These are phyloP conservation scores for Coracopsis vasa DNA, from an alignment of 2,113 vertebrate genomes.

Conservation along the genomic window DNA sequence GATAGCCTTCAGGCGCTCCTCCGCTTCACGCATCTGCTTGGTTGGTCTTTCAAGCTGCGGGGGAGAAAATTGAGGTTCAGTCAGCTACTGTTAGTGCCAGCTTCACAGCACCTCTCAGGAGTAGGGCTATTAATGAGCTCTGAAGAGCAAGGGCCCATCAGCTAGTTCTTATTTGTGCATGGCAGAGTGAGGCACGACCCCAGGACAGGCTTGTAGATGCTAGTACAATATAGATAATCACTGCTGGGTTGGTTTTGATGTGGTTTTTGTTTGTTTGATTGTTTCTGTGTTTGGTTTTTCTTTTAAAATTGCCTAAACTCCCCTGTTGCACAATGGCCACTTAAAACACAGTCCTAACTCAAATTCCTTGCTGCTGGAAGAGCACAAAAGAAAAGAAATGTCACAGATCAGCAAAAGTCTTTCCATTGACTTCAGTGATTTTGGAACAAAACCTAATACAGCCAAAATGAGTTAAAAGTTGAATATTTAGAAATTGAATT, in stretches of 20 bases:
- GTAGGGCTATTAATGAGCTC: not conserved
- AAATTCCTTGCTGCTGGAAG: not conserved
- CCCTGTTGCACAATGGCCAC: not conserved
- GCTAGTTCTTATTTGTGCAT: not conserved
- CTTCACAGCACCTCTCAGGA: not conserved
- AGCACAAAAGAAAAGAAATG: not conserved
- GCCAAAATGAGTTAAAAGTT: not conserved
- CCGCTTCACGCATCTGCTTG: constrained; percentile 96
- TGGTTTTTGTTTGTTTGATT: not conserved
- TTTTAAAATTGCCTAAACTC: not conserved
- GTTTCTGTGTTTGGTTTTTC: not conserved
- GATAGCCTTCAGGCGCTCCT: constrained; percentile 96
- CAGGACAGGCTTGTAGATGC: not conserved
- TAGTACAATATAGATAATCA: not conserved
- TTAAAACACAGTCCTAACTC: not conserved
- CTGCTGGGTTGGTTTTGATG: not conserved
- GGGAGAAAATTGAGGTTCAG: not conserved
- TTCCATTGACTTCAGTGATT: not conserved
- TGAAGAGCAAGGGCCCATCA: not conserved
- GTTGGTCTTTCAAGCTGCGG: constrained; percentile 92
- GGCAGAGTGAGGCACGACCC: not conserved
- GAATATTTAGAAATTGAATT: constrained; percentile 34
- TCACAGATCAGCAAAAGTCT: constrained; percentile 19
- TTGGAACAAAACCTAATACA: constrained; percentile 35
- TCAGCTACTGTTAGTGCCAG: not conserved